Conservation (phyloP, 2,888 invertebrate genomes). For the Oligia strigilis region DNA sequence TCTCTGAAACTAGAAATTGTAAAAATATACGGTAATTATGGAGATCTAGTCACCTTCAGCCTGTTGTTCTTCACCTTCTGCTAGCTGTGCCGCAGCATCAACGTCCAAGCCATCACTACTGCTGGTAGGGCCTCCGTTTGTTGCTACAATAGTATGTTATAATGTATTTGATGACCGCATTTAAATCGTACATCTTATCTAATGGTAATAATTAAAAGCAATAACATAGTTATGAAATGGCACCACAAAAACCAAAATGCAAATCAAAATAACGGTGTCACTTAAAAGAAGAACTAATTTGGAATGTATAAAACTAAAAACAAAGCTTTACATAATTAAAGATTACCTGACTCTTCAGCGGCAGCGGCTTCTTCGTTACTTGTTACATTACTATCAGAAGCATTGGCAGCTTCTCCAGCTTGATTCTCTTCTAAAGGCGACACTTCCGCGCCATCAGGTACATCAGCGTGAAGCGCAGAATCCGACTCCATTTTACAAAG, state of each 20-base stretch:
- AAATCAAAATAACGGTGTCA: constrained; percentile 57
- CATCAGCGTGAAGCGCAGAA: constrained; percentile 81
- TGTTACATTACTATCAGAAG: constrained; percentile 82
- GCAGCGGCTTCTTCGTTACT: constrained; percentile 79
- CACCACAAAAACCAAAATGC: constrained; percentile 23
- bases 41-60: constrained; percentile 75
- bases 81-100: constrained; percentile 75
- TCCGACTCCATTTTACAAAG: constrained; percentile 84
- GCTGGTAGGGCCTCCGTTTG: constrained; percentile 85
- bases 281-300: constrained; percentile 26
- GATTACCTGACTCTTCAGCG: constrained; percentile 80
- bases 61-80: constrained; percentile 77
- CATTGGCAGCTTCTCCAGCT: constrained; percentile 79
- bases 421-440: constrained; percentile 84
- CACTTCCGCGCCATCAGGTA: constrained; percentile 89
- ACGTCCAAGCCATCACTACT: constrained; percentile 85
- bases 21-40: neutral
- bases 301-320: neutral
- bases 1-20: neutral
- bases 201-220: neutral
- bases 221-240: neutral
- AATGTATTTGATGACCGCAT: constrained; percentile 16
- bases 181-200: constrained; percentile 28
- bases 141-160: constrained; percentile 71
- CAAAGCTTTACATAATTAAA: neutral